A percentile compares a stretch with the other conserved stretches of the same genome.
phyloP scores from a whole-genome alignment of 2,797 vertebrate species.

The Chrosomus eos region DNA sequence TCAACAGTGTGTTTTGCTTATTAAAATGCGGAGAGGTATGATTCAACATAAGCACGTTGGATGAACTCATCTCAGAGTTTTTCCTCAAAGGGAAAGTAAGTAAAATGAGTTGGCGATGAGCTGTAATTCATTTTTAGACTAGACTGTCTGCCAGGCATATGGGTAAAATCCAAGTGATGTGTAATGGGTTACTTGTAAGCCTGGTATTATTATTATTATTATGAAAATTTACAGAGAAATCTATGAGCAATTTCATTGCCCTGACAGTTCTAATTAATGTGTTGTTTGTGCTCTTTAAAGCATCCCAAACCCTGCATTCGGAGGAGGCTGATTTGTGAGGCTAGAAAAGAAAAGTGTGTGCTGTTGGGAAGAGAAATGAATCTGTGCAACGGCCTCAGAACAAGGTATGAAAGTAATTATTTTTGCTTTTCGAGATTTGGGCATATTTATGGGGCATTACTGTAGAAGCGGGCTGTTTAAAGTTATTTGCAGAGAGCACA shows the following conservation, averaged over 20 bases:
- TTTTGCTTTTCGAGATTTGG: constrained; percentile 71
- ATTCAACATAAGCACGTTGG: constrained; percentile 57
- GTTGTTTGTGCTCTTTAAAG: constrained; percentile 69
- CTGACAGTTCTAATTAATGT: constrained; percentile 67
- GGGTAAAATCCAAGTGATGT: constrained; percentile 53
- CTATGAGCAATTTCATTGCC: constrained; percentile 58
- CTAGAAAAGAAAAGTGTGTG: constrained; percentile 29
- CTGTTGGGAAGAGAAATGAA: constrained; percentile 58
- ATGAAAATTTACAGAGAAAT: constrained; percentile 57
- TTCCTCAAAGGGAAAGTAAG: constrained; percentile 55
- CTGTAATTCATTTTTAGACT: constrained; percentile 63
- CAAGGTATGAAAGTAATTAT: constrained; percentile 75
- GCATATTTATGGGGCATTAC: constrained; percentile 79
- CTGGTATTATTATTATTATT: constrained; percentile 62
- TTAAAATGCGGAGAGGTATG: constrained; percentile 62
- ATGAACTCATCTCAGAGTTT: constrained; percentile 48
- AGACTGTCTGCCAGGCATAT: constrained; percentile 44
- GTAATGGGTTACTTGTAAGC: constrained; percentile 62
- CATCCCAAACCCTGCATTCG: constrained; percentile 34
- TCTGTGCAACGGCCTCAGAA: constrained; percentile 64
- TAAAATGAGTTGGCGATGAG: constrained; percentile 60
- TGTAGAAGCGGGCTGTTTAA: constrained; percentile 72
- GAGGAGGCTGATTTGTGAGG: constrained; percentile 59
- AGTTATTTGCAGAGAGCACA: constrained; percentile 78
- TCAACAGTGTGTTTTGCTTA: constrained; percentile 57